Evolutionary conservation across 2,113 vertebrate genomes (phyloP).

Genomic region (Syngnathoides biaculeatus): DNA sequence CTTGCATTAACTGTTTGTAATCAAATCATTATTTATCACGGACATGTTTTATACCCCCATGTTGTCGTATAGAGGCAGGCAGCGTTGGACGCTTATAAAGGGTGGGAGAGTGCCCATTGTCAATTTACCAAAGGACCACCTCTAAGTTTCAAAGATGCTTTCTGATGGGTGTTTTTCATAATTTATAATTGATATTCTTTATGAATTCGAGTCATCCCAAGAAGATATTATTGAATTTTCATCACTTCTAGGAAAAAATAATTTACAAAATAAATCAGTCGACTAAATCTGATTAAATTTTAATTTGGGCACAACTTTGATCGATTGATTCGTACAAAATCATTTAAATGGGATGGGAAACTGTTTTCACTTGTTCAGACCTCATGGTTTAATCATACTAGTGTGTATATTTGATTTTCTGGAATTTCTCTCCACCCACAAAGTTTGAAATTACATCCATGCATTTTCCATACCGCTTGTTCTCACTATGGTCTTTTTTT

Average conservation of each 20-base stretch:
- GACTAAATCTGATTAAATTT: neutral
- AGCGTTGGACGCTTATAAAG: constrained; percentile 28
- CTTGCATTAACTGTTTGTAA: constrained; percentile 74
- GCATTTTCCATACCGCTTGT: too few relatives aligned
- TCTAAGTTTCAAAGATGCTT: constrained; percentile 36
- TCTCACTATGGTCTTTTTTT: too few relatives aligned
- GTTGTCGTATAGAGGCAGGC: constrained; percentile 52
- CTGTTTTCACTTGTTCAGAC: too few relatives aligned
- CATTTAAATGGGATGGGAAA: too few relatives aligned
- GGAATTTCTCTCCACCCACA: too few relatives aligned
- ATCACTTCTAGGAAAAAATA: neutral
- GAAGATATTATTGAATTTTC: neutral
- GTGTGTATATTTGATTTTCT: too few relatives aligned
- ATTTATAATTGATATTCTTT: constrained; percentile 57
- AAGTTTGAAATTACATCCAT: too few relatives aligned
- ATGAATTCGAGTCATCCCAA: constrained; percentile 23
- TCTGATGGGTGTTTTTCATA: constrained; percentile 64
- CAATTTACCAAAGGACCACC: constrained; percentile 26
- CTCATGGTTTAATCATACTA: too few relatives aligned
- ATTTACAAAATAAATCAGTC: neutral
- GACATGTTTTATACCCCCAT: constrained; percentile 54
- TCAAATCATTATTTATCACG: constrained; percentile 73
- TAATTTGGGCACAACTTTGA: neutral
- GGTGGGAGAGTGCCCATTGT: constrained; percentile 30
- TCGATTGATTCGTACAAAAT: too few relatives aligned